Evolutionary conservation across 1,140 invertebrate genomes (phyloP), one percentile per base, ranked within the genome.

Genomic region (Rhysida immarginata): DNA sequence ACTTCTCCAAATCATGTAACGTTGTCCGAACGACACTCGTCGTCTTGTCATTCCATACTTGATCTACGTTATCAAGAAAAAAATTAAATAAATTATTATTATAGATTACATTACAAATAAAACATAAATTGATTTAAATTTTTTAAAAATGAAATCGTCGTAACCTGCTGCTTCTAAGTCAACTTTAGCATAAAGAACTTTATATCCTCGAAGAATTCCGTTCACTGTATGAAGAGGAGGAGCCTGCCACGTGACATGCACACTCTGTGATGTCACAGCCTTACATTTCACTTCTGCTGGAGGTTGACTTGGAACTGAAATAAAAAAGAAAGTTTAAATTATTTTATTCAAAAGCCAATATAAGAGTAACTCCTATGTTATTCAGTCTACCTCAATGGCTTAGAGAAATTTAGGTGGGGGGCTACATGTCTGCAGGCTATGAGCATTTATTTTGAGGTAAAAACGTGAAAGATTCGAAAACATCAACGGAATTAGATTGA

Each of bases 231-330:
- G 65, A 11, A 69, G 59, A 2, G 68, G 69, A 11, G 70, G 69
- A 1, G 68, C 64, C 1, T 63, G 63, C 71, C 71, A 74, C 8
- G 65, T 60, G 3, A 74, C 65, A 56, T 88, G 78, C 65, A 97
- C 92, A 20, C 87, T 93, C 70, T 93, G 86, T 5, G 92, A 92
- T 2, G 88, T 93, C 3, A 95, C 74, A 0, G 90, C 89, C 0
- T 86, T 92, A 71, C 89, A 93, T 35, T 84, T 81, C 0, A 91
- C 85, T 64, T 92, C 88, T 62, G 91, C 85, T 14, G 92, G 93
- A 3, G 92, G 85, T 64, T 92, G 85, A 63, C 91, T 90, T 0
- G 93, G 93, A 46, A 54, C 57, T 58, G 68, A 2, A 62, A 61
- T 45, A 55, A 35, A 20, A 59, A 46, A 46, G 16, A 23, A 46